Conservation (phyloP, 2,888 invertebrate genomes). For the Cheilosia variabilis region DNA sequence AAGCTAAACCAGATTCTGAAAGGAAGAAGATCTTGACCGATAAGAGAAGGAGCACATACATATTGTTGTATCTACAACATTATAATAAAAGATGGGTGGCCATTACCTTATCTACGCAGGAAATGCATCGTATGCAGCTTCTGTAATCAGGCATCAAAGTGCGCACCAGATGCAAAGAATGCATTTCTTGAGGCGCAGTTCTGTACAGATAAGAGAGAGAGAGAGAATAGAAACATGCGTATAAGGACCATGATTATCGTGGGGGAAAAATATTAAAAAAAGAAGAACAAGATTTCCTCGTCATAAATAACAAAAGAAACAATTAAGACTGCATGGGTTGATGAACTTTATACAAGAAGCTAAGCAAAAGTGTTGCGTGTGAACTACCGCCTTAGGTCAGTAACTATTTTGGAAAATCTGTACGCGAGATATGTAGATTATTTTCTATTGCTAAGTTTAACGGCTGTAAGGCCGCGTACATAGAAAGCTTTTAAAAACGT, state of each 20-base stretch:
- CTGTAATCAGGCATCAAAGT: not conserved
- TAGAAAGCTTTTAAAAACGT: too few relatives aligned
- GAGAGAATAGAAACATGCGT: not conserved
- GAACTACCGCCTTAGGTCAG: too few relatives aligned
- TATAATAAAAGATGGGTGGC: not conserved
- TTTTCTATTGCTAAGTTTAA: too few relatives aligned
- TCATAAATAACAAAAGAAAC: too few relatives aligned
- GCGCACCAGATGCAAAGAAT: not conserved
- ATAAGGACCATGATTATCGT: too few relatives aligned
- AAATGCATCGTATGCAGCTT: conserved; percentile 16
- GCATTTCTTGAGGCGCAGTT: not conserved
- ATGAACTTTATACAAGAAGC: too few relatives aligned
- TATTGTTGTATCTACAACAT: not conserved
- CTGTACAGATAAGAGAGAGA: not conserved
- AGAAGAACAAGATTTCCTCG: not conserved
- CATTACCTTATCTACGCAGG: conserved; percentile 21
- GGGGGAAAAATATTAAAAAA: not conserved
- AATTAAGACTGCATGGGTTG: too few relatives aligned
- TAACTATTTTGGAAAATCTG: too few relatives aligned
- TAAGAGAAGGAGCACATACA: conserved; percentile 8
- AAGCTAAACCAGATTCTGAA: not conserved
- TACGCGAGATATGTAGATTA: too few relatives aligned
- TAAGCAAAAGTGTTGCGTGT: too few relatives aligned
- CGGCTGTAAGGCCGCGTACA: too few relatives aligned
- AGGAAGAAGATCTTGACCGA: conserved; percentile 15